Evolutionary conservation across 2,888 invertebrate genomes (phyloP), one percentile per base, ranked within the genome.

Genomic region (Tetramorium bicarinatum): DNA sequence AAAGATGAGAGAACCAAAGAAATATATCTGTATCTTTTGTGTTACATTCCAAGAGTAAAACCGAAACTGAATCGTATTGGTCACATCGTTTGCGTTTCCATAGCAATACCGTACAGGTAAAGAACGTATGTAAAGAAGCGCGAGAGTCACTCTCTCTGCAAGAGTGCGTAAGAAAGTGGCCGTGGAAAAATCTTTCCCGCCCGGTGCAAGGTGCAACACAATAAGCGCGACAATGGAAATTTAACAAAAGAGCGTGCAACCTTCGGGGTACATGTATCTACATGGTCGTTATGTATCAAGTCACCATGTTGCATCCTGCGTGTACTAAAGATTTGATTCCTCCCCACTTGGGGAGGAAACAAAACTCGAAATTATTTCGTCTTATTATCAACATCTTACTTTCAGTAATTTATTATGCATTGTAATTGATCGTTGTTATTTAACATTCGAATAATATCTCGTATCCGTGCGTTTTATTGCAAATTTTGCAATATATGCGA

Each of bases 201-300:
- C 8, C 41, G 47, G 13, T 3, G 66, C 75, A 66, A 64, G 44
- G 64, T 66, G 62, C 44, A 56, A 47, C 44, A 66, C 54, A 76
- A 75, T 64, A 59, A 66, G 34, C 29, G 56, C 18, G 41, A 66
- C 75, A 66, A 66, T 66, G 47, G 75, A 38, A 52, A 56, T 66
- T 75, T 54, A 75, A 62, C 54, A 66, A 82, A 82, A 21, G 54
- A 66, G n/a, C 66, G 54, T 29, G 25, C 77, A 66, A 54, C 25
- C 76, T 77, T 54, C 25, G 25, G 15, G 41, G 25, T 76, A 49
- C 11, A 64, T 54, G 52, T 54, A 44, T 7, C 41, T 76, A 49
- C 15, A 13, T 41, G 41, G 3, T 1, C 9, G n/a, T 15, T n/a
- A 41, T 18, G n/a, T 41, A 66, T n/a, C 54, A 41, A 18, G 25